Conservation (phyloP, 2,797 vertebrate genomes). For the Neomorphus geoffroyi region DNA sequence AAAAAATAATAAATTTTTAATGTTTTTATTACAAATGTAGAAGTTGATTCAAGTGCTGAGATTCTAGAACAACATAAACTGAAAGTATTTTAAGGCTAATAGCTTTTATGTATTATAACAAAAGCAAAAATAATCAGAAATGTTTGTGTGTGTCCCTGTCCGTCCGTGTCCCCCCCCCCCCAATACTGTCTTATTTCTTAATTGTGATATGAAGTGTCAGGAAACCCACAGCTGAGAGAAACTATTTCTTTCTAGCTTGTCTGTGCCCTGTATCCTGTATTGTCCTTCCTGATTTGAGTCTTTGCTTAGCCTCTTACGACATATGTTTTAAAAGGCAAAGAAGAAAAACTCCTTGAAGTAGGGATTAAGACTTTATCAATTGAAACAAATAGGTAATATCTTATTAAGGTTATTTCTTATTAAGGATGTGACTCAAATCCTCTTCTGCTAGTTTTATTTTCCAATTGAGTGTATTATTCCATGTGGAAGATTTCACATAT, state of each 20-base stretch:
- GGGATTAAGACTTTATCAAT: not conserved
- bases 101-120: not conserved
- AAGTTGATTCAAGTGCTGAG: not conserved
- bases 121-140: not conserved
- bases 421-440: not conserved
- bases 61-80: not conserved
- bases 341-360: not conserved
- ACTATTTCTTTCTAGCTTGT: not conserved
- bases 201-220: not conserved
- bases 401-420: not conserved
- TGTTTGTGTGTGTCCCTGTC: fast-evolving
- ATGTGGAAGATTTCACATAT: not conserved
- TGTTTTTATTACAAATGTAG: not conserved
- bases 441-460: not conserved
- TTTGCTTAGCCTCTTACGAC: not conserved
- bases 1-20: not conserved
- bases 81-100: not conserved
- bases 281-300: not conserved
- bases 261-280: not conserved
- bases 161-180: too few relatives aligned
- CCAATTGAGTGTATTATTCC: not conserved
- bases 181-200: not conserved
- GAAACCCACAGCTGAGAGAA: not conserved
- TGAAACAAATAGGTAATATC: not conserved
- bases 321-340: not conserved